These are phyloP conservation scores for Tipula confusa DNA, from an alignment of 2,888 invertebrate species.

Conservation along the genomic window DNA sequence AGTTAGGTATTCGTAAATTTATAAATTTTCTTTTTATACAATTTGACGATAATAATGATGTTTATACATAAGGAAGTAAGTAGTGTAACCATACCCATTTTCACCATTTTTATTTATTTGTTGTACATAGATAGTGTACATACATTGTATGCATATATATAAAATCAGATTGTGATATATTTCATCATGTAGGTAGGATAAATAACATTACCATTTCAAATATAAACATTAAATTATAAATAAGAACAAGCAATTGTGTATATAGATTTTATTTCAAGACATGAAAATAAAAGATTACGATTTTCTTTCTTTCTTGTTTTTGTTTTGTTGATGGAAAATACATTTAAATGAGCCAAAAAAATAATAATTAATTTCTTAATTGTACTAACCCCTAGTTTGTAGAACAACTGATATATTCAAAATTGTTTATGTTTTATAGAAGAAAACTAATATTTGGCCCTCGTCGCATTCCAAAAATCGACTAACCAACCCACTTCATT, in stretches of 20 bases:
- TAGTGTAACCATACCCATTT: conserved; percentile 9
- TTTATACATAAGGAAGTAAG: neutral
- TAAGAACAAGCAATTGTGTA: neutral
- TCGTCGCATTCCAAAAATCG: no score
- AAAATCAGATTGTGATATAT: neutral
- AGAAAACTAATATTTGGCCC: no score
- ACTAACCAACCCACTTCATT: neutral
- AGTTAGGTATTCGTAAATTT: neutral
- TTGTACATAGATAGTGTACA: neutral
- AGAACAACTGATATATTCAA: neutral
- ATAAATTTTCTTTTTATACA: neutral
- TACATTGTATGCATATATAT: neutral
- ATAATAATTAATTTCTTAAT: neutral
- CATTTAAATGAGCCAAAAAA: neutral
- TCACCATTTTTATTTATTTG: neutral
- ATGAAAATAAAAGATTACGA: neutral
- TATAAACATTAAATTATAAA: conserved; percentile 9
- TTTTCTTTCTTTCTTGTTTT: neutral
- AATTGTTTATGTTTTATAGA: no score
- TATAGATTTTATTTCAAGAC: neutral
- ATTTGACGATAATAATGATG: conserved; percentile 13
- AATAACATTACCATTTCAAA: conserved; percentile 3
- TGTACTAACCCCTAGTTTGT: neutral
- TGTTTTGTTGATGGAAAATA: no score
- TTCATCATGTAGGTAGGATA: neutral